Evolutionary conservation across 2,888 invertebrate species (phyloP).

Genomic region (Coelinius sp.): DNA sequence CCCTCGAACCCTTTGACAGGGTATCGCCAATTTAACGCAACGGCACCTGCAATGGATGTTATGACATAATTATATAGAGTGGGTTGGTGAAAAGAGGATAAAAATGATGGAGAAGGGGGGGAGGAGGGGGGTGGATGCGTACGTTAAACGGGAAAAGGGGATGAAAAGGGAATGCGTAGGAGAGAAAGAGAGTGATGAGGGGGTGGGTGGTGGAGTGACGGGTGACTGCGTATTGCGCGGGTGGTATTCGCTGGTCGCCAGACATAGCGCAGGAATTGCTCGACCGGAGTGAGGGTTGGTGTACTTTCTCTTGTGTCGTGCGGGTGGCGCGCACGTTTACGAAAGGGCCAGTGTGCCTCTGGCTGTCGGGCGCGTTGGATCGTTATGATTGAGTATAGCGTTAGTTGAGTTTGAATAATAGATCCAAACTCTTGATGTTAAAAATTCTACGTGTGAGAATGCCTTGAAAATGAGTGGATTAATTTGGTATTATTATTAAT

Average conservation of each 20-base stretch:
- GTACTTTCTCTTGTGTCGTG: slow-evolving; percentile 30
- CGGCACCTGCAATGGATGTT: slow-evolving; percentile 62
- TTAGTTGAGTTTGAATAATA: neutral
- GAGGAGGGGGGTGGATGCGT: slow-evolving; percentile 25
- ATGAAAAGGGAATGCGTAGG: slow-evolving; percentile 23
- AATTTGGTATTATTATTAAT: too few relatives aligned
- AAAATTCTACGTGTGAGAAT: too few relatives aligned
- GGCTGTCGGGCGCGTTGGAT: slow-evolving; percentile 55
- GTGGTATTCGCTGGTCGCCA: slow-evolving; percentile 34
- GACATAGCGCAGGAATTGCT: slow-evolving; percentile 52
- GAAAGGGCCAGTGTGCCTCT: slow-evolving; percentile 60
- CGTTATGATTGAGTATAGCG: neutral
- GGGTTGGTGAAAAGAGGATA: slow-evolving; percentile 24
- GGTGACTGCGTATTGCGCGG: slow-evolving; percentile 27
- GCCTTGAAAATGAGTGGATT: too few relatives aligned
- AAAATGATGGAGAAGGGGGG: slow-evolving; percentile 14
- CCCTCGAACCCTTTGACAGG: slow-evolving; percentile 49
- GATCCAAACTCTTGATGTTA: neutral
- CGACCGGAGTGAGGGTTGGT: slow-evolving; percentile 44
- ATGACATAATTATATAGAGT: slow-evolving; percentile 61
- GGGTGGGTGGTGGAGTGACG: slow-evolving; percentile 17
- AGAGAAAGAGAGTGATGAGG: slow-evolving; percentile 28
- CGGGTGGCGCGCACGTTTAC: slow-evolving; percentile 60
- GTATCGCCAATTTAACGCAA: slow-evolving; percentile 64
- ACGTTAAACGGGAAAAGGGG: slow-evolving; percentile 34